Base-by-base conservation (phyloP, 2,113 vertebrate species). In the Siniperca chuatsi region DNA sequence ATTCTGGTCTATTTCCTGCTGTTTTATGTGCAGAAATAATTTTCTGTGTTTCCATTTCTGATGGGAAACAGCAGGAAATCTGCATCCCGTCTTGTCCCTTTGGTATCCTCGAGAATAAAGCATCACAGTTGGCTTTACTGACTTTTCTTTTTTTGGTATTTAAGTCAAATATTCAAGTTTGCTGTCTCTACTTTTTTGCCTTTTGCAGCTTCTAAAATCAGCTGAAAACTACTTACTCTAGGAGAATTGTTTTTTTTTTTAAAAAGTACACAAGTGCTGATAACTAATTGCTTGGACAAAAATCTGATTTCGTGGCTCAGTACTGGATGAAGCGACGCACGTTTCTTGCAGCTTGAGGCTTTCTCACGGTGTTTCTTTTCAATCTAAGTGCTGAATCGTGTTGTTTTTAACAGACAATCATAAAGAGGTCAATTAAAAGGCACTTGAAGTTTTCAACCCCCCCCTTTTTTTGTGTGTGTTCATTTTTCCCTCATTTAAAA, bases 61-160 rank as follows among this genome's bases (percentile, higher is more conserved):
- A 13, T 15, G 46, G 12, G 46, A 48, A 48, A 15, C 29, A 70
- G 8, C 25, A 37, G 50, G 37, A 2, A 4, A 42, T 60, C 0
- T 66, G 13, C 8, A 4, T 9, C 35, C 60, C 33, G 44, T 33
- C 13, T 46, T 10, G 50, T 89, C 90, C 90, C 87, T 89, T 91
- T 89, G 90, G 85, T 75, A 82, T 89, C 85, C 85, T 81, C 3
- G 8, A 69, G 33, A 58, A 25, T 40, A 46, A 54, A 79, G 10
- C 50, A 3, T 75, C 74, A 71, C 76, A 73, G 9, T 46, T 70
- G 79, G 84, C 70, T 87, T 74, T 11, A 42, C 35, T 48, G n/a
- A 65, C 44, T 15, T 7, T 8, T 5, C 11, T 52, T 11, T 60
- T 58, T 89, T 84, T 73, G 61, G 67, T 79, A 8, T 54, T 29